Evolutionary conservation across 1,140 invertebrate genomes (phyloP).

Genomic region (Spodoptera frugiperda): DNA sequence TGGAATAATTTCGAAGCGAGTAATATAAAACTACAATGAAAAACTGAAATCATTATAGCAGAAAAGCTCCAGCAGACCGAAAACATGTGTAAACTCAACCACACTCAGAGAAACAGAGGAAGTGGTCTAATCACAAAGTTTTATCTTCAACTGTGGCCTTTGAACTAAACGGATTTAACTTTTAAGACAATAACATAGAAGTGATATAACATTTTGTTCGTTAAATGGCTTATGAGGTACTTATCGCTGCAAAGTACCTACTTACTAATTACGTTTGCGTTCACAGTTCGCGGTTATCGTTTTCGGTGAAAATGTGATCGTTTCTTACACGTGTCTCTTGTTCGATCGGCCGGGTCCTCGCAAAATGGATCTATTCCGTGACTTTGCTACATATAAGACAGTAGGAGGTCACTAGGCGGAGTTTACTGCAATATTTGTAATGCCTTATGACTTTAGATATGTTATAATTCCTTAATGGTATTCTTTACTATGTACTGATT

Average conservation of each 20-base stretch:
- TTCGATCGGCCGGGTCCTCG: constrained; percentile 25
- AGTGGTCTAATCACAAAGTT: neutral
- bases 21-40: too few relatives aligned
- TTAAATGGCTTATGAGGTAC: constrained; percentile 42
- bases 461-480: neutral
- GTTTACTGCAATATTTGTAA: constrained; percentile 7
- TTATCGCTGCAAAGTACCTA: constrained; percentile 33
- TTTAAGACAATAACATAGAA: constrained; percentile 35
- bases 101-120: neutral
- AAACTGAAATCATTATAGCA: too few relatives aligned
- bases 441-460: neutral
- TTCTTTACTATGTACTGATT: neutral
- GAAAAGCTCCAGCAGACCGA: too few relatives aligned
- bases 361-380: constrained; percentile 44
- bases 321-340: constrained; percentile 36
- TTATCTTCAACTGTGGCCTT: neutral
- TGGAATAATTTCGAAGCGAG: too few relatives aligned
- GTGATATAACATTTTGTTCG: neutral
- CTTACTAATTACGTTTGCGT: constrained; percentile 39
- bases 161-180: constrained; percentile 17
- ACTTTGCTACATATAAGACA: constrained; percentile 36
- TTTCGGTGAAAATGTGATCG: constrained; percentile 32
- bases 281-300: constrained; percentile 22
- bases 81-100: neutral
- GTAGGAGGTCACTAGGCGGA: constrained; percentile 15